Evolutionary conservation across 64 coral and sea anemone genomes (phyloP), one percentile per base, ranked within the genome.

Genomic region (Montipora cactus): DNA sequence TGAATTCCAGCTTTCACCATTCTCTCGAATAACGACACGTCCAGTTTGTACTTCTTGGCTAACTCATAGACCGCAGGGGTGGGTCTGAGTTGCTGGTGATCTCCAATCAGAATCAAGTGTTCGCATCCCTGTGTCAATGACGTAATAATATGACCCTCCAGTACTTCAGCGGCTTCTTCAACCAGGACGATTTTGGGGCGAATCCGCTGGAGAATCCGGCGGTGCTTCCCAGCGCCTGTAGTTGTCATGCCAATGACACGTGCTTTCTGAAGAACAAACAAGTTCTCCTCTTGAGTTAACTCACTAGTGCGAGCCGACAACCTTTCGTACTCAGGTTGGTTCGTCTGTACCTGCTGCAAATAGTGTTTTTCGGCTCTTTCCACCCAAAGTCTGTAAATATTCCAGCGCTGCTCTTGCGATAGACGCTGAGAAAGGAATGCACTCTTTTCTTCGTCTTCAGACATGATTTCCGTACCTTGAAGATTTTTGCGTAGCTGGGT

Each of bases 161-260:
- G 82, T 80, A 93, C 91, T 20, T 93, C 91, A 87, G 91, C 91
- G 47, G 91, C 91, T 72, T 93, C 91, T 69, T 93, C 91, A 47
- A 93, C 83, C 49, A 93, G 16, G 21, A 67, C 70, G 62, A 93
- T 87, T 83, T 62, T 57, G 7, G 91, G 91, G 48, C 59, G 47
- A 25, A 93, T 64, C 21, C 11, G 59, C 50, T 93, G 91, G 11
- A 93, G 50, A 48, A 93, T 7, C 4, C 15, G 19, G 37, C 90
- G 90, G 49, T 67, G 52, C 45, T 85, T 92, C 14, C 58, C 90
- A 13, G 91, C 82, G 20, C 91, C 89, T 22, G 95, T 93, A 16
- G 95, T 96, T 84, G 95, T 96, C 95, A 96, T 96, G 45, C 78
- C 95, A 67, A 96, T 93, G 14, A 96, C 90, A 16, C 61, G 80